These are phyloP conservation scores for Anoplolepis gracilipes DNA, from an alignment of 1,140 invertebrate species.

Conservation along the genomic window DNA sequence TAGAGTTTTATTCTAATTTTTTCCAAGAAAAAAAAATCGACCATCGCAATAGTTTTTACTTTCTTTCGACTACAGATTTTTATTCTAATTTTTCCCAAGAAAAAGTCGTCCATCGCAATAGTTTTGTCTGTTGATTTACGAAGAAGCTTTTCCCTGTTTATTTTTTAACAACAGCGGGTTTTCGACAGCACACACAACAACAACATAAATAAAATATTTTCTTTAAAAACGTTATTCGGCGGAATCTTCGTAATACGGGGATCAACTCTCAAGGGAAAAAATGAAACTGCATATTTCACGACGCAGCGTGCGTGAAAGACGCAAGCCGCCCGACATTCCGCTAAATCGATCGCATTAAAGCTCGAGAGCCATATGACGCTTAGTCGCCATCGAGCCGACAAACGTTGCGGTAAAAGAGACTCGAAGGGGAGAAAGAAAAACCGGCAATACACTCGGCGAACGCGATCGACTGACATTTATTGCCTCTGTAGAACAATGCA, in stretches of 20 bases:
- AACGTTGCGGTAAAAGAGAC: conserved; percentile 28
- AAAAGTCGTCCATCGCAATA: not conserved
- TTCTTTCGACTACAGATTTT: not conserved
- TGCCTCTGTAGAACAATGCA: conserved; percentile 74
- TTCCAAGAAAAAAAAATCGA: not conserved
- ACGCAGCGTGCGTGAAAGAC: conserved; percentile 1
- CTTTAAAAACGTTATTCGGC: conserved; percentile 36
- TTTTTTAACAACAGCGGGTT: not conserved
- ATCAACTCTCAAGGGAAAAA: conserved; percentile 45
- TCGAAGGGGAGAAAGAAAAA: not conserved
- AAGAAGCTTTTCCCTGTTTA: not conserved
- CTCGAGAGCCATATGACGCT: not conserved
- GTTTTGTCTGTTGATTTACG: not conserved
- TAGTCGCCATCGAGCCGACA: not conserved
- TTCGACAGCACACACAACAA: not conserved
- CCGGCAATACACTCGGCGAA: conserved; percentile 32
- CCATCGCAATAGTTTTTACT: not conserved
- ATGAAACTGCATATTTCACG: conserved; percentile 48
- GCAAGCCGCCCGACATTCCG: not conserved
- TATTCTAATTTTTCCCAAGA: not conserved
- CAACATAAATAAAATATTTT: conserved; percentile 24
- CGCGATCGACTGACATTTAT: conserved; percentile 71
- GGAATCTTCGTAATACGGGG: not conserved
- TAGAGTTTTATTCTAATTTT: not conserved
- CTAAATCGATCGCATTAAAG: conserved; percentile 58